Conservation (phyloP, 2,888 invertebrate genomes). For the Ephialtes manifestator region DNA sequence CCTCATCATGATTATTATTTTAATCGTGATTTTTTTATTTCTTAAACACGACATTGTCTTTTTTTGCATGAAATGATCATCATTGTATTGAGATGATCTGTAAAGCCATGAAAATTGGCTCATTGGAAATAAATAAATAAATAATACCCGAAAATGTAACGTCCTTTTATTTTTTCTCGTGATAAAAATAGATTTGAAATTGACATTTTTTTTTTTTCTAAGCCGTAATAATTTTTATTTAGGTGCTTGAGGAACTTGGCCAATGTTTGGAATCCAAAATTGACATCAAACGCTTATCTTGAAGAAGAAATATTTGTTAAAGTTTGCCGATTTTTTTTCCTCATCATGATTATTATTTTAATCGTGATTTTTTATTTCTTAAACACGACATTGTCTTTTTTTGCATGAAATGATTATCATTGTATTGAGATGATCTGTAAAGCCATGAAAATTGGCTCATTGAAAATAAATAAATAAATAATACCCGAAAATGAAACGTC, state of each 20-base stretch:
- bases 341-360: not conserved
- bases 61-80: not conserved
- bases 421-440: slow-evolving; percentile 2
- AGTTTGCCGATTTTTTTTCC: not conserved
- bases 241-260: slow-evolving; percentile 87
- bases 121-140: slow-evolving; percentile 11
- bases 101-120: not conserved
- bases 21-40: not conserved
- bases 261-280: slow-evolving; percentile 77
- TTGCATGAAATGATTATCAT: not conserved
- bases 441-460: not conserved
- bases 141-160: not conserved
- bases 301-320: slow-evolving; percentile 72
- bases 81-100: not conserved
- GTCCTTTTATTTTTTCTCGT: not conserved
- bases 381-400: too few relatives aligned
- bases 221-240: too few relatives aligned
- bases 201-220: too few relatives aligned
- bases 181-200: not conserved
- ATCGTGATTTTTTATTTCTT: not conserved
- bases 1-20: not conserved
- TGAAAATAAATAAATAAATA: slow-evolving; percentile 15
- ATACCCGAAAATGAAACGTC: not conserved
- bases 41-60: too few relatives aligned
- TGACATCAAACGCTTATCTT: slow-evolving; percentile 77